phyloP scores from a whole-genome alignment of 1,140 invertebrate species.

The Heliconius nattereri region DNA sequence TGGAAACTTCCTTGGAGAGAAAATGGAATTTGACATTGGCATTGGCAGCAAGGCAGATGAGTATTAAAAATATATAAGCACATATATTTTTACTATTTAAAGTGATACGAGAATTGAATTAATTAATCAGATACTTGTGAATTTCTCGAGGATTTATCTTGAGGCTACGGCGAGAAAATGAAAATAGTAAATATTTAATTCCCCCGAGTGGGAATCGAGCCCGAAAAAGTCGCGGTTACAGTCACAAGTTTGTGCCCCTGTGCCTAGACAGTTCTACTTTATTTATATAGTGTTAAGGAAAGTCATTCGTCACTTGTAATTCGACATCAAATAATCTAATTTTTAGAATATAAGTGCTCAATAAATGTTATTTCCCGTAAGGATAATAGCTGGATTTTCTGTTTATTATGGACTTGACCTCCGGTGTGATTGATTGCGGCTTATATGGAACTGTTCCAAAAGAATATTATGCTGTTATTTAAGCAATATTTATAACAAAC shows the following conservation, averaged over 20 bases:
- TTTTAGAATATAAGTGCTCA: slow-evolving; percentile 28
- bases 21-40: too few relatives aligned
- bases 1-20: too few relatives aligned
- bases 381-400: slow-evolving; percentile 33
- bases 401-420: slow-evolving; percentile 33
- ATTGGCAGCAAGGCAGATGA: background rate
- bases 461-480: slow-evolving; percentile 35
- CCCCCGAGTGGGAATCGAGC: too few relatives aligned
- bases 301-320: slow-evolving; percentile 18
- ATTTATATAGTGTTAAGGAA: background rate
- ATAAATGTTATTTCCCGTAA: slow-evolving; percentile 28
- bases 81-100: background rate
- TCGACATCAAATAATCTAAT: slow-evolving; percentile 26
- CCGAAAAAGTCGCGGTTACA: too few relatives aligned
- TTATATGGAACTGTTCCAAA: slow-evolving; percentile 30
- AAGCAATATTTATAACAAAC: slow-evolving; percentile 23
- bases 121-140: too few relatives aligned
- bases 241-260: too few relatives aligned
- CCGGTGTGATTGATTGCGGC: slow-evolving; percentile 35
- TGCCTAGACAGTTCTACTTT: background rate
- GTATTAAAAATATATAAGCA: too few relatives aligned
- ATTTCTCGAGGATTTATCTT: too few relatives aligned
- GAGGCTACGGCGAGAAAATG: too few relatives aligned
- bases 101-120: too few relatives aligned
- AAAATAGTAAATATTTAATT: too few relatives aligned